A percentile compares a stretch with the other conserved stretches of the same genome.
These are phyloP conservation scores for Xenentodon cancila DNA, from an alignment of 2,797 vertebrate genomes.

Conservation along the genomic window DNA sequence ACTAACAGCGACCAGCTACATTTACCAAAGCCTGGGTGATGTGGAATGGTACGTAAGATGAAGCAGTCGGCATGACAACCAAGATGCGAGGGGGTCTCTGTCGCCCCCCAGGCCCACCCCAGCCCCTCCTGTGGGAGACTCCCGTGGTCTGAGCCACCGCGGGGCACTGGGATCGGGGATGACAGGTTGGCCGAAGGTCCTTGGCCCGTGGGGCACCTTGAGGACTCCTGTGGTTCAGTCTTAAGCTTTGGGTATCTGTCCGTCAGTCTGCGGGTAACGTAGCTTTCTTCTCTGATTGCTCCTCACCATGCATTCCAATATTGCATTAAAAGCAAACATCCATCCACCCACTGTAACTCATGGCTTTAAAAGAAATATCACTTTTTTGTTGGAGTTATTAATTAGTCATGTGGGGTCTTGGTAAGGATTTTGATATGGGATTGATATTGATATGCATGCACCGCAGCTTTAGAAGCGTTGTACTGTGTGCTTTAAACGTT, in stretches of 20 bases:
- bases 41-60: conserved; percentile 99
- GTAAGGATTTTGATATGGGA: not conserved
- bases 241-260: conserved; percentile 86
- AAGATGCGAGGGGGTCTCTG: conserved; percentile 98
- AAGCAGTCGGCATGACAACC: conserved; percentile 99
- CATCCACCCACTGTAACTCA: conserved; percentile 68
- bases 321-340: conserved; percentile 65
- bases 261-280: conserved; percentile 84
- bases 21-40: conserved; percentile 99
- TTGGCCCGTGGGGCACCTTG: conserved; percentile 95
- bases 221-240: conserved; percentile 99
- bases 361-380: conserved; percentile 82
- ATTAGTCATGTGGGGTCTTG: not conserved
- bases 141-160: conserved; percentile 98
- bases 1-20: conserved; percentile 99
- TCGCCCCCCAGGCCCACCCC: conserved; percentile 80
- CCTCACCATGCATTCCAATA: conserved; percentile 72
- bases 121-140: conserved; percentile 95
- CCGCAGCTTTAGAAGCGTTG: not conserved
- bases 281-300: conserved; percentile 73
- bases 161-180: conserved; percentile 99
- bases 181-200: conserved; percentile 99
- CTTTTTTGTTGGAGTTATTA: conserved; percentile 11
- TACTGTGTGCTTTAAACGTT: not conserved
- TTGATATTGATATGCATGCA: conserved; percentile 55